Percentiles rank a stretch among this genome's conserved stretches.
phyloP scores from a whole-genome alignment of 2,888 invertebrate species.

The Caenorhabditis angaria region DNA sequence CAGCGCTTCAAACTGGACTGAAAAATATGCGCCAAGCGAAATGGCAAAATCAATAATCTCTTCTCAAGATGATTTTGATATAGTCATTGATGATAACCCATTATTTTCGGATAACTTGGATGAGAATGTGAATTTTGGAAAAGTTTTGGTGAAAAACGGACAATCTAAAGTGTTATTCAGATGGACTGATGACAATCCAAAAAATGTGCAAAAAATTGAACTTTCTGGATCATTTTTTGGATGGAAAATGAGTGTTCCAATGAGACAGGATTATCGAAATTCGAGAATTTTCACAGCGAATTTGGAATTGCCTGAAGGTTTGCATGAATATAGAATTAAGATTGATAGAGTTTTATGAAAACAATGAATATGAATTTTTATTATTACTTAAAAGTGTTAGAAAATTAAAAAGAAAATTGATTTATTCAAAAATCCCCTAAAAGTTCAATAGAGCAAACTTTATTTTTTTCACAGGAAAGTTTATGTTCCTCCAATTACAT shows the following conservation, averaged over 20 bases:
- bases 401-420: too few species aligned
- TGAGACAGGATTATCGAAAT: conserved; percentile 4
- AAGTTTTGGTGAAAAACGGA: conserved; percentile 14
- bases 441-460: too few species aligned
- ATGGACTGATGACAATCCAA: conserved; percentile 24
- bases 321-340: conserved; percentile 23
- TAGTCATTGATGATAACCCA: conserved; percentile 25
- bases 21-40: background rate
- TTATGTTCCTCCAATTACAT: too few species aligned
- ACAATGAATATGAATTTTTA: too few species aligned
- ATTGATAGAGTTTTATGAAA: background rate
- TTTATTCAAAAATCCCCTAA: too few species aligned
- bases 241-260: conserved; percentile 37
- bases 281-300: conserved; percentile 14
- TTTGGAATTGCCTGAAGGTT: conserved; percentile 21
- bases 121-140: conserved; percentile 18
- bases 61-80: conserved; percentile 21
- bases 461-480: too few species aligned
- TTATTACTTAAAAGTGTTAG: too few species aligned
- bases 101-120: conserved; percentile 21
- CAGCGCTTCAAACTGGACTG: background rate
- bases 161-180: conserved; percentile 32
- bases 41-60: conserved; percentile 5
- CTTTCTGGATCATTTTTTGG: conserved; percentile 39
- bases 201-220: conserved; percentile 17